These are phyloP conservation scores for Callionymus lyra DNA, from an alignment of 2,113 vertebrate genomes.

Conservation along the genomic window DNA sequence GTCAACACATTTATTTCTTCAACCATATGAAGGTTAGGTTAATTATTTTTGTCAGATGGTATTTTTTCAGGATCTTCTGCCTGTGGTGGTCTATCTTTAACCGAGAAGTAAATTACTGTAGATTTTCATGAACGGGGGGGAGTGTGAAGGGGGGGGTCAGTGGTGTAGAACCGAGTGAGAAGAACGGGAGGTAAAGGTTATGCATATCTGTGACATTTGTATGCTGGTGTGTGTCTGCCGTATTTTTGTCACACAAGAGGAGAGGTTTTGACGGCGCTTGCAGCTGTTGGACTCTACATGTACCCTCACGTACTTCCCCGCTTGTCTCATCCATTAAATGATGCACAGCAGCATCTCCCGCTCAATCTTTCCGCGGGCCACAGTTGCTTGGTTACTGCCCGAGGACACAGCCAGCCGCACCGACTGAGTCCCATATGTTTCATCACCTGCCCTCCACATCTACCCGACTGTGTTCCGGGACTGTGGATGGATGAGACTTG, in stretches of 20 bases:
- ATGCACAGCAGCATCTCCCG: conserved; percentile 17
- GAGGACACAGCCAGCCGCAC: conserved; percentile 27
- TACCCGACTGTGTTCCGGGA: conserved; percentile 15
- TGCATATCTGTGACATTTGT: conserved; percentile 8
- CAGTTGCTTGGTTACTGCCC: conserved; percentile 22
- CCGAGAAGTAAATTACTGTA: conserved; percentile 53
- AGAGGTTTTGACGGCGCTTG: conserved; percentile 9
- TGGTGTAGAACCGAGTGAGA: conserved; percentile 21
- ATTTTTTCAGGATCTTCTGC: conserved; percentile 38
- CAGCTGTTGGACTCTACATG: conserved; percentile 12
- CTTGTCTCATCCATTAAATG: conserved; percentile 24
- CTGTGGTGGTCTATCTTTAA: conserved; percentile 44
- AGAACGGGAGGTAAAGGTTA: conserved; percentile 13
- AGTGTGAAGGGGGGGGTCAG: conserved; percentile 36
- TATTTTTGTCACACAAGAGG: conserved; percentile 7
- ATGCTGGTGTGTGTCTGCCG: conserved; percentile 3
- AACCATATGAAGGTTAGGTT: conserved; percentile 30
- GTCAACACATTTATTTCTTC: conserved; percentile 10
- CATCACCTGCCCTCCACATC: conserved; percentile 28
- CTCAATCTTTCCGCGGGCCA: conserved; percentile 4
- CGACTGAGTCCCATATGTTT: conserved; percentile 40
- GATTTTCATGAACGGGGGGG: conserved; percentile 44
- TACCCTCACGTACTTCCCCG: conserved; percentile 1
- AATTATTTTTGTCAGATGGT: conserved; percentile 44
- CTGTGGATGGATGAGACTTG: conserved; percentile 22